Base-by-base conservation (phyloP, 2,797 vertebrate genomes). In the Novumbra hubbsi region DNA sequence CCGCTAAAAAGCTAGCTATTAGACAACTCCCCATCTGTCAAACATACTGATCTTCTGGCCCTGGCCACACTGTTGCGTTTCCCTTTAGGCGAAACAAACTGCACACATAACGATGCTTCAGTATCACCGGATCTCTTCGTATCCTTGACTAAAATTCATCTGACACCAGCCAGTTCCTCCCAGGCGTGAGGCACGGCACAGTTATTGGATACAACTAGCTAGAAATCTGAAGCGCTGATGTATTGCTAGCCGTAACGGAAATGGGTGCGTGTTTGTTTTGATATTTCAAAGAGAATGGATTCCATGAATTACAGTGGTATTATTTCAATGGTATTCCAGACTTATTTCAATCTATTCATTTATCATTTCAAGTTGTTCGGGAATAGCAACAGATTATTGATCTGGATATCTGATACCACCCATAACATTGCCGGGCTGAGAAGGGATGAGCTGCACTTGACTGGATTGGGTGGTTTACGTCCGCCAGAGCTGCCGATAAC, bases 181-280 rank as follows among this genome's bases (percentile, higher is more conserved):
- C 8, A 12, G n/a, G 55, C n/a, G 11, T 27, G 24, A 60, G 1
- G 21, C n/a, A 55, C 19, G n/a, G n/a, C 2, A n/a, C 19, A n/a
- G 19, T 55, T 8, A 9, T 21, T 55, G 19, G 8, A 19, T 9
- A 55, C 52, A 55, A 7, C 55, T 27, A 60, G 55, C 55, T 24
- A 24, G 24, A 60, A 60, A 24, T 27, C 24, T 11, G 55, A 60
- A 21, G 9, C 4, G 65, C 78, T 79, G 74, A 72, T 62, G 55
- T 72, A 70, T 27, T 19, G 28, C 24, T 19, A 24, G n/a, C 24
- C n/a, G 28, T 15, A 1, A 45, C 11, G 21, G 21, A 57, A 21
- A 57, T 57, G 55, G 52, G 21, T 11, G 21, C 1, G 8, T 11
- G 11, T 21, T n/a, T 57, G n/a, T 57, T 21, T 21, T 11, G 52